phyloP scores from a whole-genome alignment of 2,113 vertebrate species.

The Caretta caretta region DNA sequence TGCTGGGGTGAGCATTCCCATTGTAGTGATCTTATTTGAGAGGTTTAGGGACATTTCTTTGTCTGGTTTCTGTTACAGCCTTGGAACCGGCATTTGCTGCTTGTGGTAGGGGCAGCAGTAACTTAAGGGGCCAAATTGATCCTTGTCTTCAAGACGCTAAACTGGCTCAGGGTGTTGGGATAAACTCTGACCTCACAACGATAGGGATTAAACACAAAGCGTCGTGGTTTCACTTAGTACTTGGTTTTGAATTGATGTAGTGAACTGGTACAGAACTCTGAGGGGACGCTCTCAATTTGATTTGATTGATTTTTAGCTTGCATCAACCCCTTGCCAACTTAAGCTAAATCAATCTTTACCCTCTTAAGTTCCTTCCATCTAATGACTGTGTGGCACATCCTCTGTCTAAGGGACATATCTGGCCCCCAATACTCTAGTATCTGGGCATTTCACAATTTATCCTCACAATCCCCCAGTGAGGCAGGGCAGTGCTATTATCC shows the following conservation, averaged over 20 bases:
- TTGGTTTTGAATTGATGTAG: not conserved
- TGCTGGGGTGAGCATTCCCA: too few relatives aligned
- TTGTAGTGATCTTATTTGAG: too few relatives aligned
- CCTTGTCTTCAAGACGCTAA: too few relatives aligned
- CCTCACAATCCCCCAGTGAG: not conserved
- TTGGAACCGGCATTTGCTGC: too few relatives aligned
- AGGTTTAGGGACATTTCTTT: too few relatives aligned
- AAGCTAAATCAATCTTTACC: not conserved
- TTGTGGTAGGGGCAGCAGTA: too few relatives aligned
- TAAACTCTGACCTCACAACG: not conserved
- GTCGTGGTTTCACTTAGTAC: not conserved
- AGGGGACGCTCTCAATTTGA: not conserved
- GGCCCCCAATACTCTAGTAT: not conserved
- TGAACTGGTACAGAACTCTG: not conserved
- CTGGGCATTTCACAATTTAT: not conserved
- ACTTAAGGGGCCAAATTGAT: too few relatives aligned
- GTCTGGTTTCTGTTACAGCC: too few relatives aligned
- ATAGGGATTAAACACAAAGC: not conserved
- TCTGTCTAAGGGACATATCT: not conserved
- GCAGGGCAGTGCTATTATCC: not conserved
- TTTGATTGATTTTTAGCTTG: too few relatives aligned
- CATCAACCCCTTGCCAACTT: too few relatives aligned
- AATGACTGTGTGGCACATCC: not conserved
- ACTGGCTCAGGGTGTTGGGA: not conserved
- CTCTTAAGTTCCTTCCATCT: not conserved